Base-by-base conservation (phyloP, 1,140 invertebrate genomes). In the Drosophila pseudoobscura region DNA sequence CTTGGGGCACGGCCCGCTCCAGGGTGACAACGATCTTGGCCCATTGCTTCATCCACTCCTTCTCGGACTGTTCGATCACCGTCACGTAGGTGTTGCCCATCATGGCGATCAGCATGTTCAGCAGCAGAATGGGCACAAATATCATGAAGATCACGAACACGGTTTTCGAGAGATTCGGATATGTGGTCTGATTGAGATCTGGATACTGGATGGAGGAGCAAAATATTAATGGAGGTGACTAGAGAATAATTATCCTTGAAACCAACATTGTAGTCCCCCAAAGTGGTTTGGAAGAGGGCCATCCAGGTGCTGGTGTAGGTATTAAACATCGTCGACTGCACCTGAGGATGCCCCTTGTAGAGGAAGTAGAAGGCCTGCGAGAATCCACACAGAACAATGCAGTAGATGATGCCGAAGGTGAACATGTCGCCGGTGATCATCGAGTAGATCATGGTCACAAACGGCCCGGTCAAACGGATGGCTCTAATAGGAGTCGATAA, bases 11-110 rank as follows among this genome's bases (percentile, higher is more conserved):
- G 0, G 97, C 97, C 39, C 98, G 92, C 91, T 99, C 98, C 75
- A 99, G 89, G 0, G 98, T 97, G 9, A 99, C 97, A 4, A 99
- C 97, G 75, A 99, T 99, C 92, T 99, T 99, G 0, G 98, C 98
- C 97, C 98, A 99, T 96, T 99, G 98, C 92, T 99, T 99, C 90
- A 99, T 96, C 96, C 97, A 99, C 92, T 99, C 98, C 91, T 99
- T 99, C 92, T 99, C 98, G 49, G 98, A 99, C 91, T 98, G 97
- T 90, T 98, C 96, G 64, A 99, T 99, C 51, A 99, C 97, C 77
- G 99, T 96, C 3, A 98, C 98, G 90, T 99, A 99, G 0, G 98
- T 99, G 91, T 99, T 99, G 11, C 97, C 98, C 98, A 99, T 99
- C 98, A 99, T 99, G 63, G 98, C 98, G 75, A 99, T 99, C 84